A percentile compares a stretch with the other conserved stretches of the same genome.
Conservation (phyloP, 1,140 invertebrate species). For the Psix sp. region DNA sequence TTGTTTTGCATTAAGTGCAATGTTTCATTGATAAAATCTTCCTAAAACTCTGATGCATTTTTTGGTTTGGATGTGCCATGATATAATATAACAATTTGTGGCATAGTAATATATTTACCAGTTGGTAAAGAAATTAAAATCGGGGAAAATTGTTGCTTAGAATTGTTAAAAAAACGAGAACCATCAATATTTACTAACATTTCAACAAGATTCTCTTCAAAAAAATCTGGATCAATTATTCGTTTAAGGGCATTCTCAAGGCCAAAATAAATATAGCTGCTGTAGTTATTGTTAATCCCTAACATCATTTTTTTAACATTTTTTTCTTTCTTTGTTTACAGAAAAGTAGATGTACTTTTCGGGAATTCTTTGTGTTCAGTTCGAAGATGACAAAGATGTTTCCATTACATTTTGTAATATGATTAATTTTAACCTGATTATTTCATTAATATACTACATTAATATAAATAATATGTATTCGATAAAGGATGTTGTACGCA, state of each 20-base stretch:
- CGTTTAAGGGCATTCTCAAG: slow-evolving; percentile 20
- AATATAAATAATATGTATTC: too few species aligned
- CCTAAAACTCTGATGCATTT: background rate
- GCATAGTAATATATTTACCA: slow-evolving; percentile 19
- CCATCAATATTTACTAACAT: slow-evolving; percentile 49
- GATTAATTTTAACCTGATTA: too few species aligned
- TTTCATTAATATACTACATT: too few species aligned
- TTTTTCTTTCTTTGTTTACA: slow-evolving; percentile 9
- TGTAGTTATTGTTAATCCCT: slow-evolving; percentile 10
- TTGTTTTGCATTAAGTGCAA: background rate
- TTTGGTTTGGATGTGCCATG: slow-evolving; percentile 26
- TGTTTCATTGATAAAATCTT: background rate
- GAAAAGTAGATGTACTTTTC: slow-evolving; percentile 11
- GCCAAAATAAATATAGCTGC: slow-evolving; percentile 44
- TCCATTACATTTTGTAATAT: slow-evolving; percentile 17
- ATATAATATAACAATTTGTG: slow-evolving; percentile 34
- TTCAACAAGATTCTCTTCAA: slow-evolving; percentile 24
- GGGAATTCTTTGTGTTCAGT: slow-evolving; percentile 23
- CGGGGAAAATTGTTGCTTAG: slow-evolving; percentile 37
- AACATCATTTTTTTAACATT: slow-evolving; percentile 6
- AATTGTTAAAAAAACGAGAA: slow-evolving; percentile 27
- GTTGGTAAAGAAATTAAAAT: slow-evolving; percentile 26
- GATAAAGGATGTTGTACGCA: too few species aligned
- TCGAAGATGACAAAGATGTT: slow-evolving; percentile 12
- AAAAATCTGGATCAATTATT: slow-evolving; percentile 33